Evolutionary conservation across 2,888 invertebrate species (phyloP).

Genomic region (Acanthococcus lagerstroemiae): DNA sequence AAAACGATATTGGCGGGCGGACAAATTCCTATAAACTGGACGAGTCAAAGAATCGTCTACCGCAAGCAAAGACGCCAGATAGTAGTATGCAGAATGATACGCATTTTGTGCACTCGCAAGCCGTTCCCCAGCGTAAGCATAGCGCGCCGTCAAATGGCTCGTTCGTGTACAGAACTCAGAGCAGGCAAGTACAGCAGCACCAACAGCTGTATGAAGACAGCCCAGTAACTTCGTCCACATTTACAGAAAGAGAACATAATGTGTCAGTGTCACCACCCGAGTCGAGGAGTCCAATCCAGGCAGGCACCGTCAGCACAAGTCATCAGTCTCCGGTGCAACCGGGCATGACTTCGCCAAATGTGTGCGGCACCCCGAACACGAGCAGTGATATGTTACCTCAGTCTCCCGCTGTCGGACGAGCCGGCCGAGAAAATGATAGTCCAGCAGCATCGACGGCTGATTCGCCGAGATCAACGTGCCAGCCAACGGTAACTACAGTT

Average conservation of each 20-base stretch:
- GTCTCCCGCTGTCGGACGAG: not conserved
- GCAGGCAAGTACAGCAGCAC: slow-evolving; percentile 11
- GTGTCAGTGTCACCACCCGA: slow-evolving; percentile 43
- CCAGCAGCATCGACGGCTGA: not conserved
- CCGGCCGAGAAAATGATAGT: not conserved
- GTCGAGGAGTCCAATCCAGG: slow-evolving; percentile 64
- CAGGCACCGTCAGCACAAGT: slow-evolving; percentile 74
- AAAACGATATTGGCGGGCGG: not conserved
- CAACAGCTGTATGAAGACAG: slow-evolving; percentile 6
- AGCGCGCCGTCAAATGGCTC: slow-evolving; percentile 21
- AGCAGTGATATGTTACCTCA: slow-evolving; percentile 41
- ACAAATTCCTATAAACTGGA: not conserved
- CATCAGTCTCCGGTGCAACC: slow-evolving; percentile 56
- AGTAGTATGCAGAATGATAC: slow-evolving; percentile 41
- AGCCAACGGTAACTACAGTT: slow-evolving; percentile 51
- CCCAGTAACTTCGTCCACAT: slow-evolving; percentile 30
- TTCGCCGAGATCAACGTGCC: slow-evolving; percentile 2
- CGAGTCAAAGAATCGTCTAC: slow-evolving; percentile 1
- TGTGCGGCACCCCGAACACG: slow-evolving; percentile 46
- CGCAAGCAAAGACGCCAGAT: slow-evolving; percentile 37
- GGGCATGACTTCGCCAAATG: slow-evolving; percentile 50
- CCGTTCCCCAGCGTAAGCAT: not conserved
- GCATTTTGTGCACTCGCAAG: not conserved
- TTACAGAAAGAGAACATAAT: slow-evolving; percentile 14
- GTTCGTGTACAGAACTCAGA: slow-evolving; percentile 7